These are phyloP conservation scores for Ecliptopera silaceata DNA, from an alignment of 2,888 invertebrate species.

Conservation along the genomic window DNA sequence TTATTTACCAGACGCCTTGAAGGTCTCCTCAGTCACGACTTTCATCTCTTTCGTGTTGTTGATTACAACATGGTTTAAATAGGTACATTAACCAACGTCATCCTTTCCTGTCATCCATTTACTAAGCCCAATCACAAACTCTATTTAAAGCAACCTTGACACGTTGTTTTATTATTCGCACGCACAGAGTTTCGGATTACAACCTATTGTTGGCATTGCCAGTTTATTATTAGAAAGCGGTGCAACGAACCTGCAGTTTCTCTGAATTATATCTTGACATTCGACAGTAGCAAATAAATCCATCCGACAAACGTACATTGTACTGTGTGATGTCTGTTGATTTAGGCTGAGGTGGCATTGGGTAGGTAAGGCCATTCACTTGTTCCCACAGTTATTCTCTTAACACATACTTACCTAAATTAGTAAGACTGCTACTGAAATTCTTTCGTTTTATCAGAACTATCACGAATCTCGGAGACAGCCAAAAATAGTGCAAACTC, in stretches of 20 bases:
- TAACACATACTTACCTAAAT: too few species aligned
- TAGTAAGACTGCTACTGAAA: too few species aligned
- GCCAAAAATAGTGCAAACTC: too few species aligned
- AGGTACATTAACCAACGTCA: background rate
- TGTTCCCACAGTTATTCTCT: too few species aligned
- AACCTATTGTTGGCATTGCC: constrained; percentile 43
- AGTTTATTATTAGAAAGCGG: constrained; percentile 44
- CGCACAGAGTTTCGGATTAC: constrained; percentile 31
- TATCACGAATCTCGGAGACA: too few species aligned
- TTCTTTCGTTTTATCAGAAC: too few species aligned
- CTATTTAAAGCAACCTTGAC: constrained; percentile 13
- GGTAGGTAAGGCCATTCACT: too few species aligned
- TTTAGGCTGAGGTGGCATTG: background rate
- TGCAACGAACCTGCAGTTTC: constrained; percentile 38
- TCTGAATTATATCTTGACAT: background rate
- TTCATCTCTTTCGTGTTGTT: background rate
- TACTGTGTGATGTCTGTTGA: background rate
- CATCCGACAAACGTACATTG: too few species aligned
- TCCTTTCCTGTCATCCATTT: background rate
- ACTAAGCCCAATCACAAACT: background rate
- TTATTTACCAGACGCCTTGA: too few species aligned
- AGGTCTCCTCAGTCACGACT: too few species aligned
- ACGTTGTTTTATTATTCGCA: constrained; percentile 14
- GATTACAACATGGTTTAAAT: too few species aligned
- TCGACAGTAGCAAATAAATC: background rate